Conservation (phyloP, 2,888 invertebrate genomes). For the Clitarchus hookeri region DNA sequence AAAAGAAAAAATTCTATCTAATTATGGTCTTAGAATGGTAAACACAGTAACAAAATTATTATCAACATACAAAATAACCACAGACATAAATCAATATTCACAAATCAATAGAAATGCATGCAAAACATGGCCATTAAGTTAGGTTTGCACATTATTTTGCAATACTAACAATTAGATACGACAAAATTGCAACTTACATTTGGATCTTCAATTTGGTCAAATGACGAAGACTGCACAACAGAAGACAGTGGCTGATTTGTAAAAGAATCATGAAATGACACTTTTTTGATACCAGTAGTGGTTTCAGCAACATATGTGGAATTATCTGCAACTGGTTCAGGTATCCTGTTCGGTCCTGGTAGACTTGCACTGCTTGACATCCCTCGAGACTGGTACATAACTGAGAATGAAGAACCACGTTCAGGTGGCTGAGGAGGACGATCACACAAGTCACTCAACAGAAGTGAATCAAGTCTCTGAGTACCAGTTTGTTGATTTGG, state of each 20-base stretch:
- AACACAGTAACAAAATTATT: no score
- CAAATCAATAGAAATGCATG: no score
- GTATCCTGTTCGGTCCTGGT: conserved; percentile 23
- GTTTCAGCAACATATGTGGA: conserved; percentile 35
- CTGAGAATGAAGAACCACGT: conserved; percentile 84
- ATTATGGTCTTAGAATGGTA: no score
- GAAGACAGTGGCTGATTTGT: conserved; percentile 43
- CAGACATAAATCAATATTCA: no score
- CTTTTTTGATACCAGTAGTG: conserved; percentile 63
- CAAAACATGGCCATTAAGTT: no score
- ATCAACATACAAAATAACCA: no score
- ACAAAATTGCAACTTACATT: conserved; percentile 65
- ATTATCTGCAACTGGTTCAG: not conserved
- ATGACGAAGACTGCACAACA: conserved; percentile 46
- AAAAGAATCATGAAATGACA: conserved; percentile 71
- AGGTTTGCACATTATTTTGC: no score
- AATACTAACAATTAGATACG: not conserved
- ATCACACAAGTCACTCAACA: conserved; percentile 30
- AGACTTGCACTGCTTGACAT: not conserved
- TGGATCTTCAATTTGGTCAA: conserved; percentile 74
- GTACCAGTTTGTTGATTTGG: conserved; percentile 35
- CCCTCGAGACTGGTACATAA: conserved; percentile 70
- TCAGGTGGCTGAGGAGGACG: conserved; percentile 72
- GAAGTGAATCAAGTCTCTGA: conserved; percentile 46
- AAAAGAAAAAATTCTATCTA: no score